Percentiles rank a stretch among this genome's conserved stretches.
Conservation (phyloP, 1,140 invertebrate species). For the Mesaphorura yosii region DNA sequence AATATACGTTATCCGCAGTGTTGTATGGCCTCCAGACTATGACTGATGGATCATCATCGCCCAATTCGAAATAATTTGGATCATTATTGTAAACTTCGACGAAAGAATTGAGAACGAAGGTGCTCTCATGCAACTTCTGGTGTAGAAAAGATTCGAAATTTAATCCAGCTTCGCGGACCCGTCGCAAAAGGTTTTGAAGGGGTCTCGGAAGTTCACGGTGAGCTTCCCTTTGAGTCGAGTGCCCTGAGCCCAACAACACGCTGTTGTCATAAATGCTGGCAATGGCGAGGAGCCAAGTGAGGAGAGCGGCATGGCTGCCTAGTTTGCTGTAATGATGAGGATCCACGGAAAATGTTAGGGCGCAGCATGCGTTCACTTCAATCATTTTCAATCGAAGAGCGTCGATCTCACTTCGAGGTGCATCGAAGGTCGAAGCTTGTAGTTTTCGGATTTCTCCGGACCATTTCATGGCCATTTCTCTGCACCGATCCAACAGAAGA, state of each 20-base stretch:
- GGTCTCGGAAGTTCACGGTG: not conserved
- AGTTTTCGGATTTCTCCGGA: constrained; percentile 6
- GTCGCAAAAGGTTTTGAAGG: constrained; percentile 3
- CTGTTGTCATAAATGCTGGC: constrained; percentile 14
- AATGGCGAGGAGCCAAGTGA: constrained; percentile 1
- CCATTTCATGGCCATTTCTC: constrained; percentile 2
- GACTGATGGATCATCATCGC: not conserved
- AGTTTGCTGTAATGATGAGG: no score
- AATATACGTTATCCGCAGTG: not conserved
- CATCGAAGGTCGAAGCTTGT: constrained; percentile 1
- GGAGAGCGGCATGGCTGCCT: not conserved
- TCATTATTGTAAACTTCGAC: not conserved
- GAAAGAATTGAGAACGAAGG: not conserved
- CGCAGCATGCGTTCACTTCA: constrained; percentile 12
- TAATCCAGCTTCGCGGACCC: constrained; percentile 6
- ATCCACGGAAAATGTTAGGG: constrained; percentile 6
- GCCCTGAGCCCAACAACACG: not conserved
- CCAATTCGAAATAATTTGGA: not conserved
- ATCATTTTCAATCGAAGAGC: constrained; percentile 10
- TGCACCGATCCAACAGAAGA: not conserved
- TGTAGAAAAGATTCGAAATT: not conserved
- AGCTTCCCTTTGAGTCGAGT: not conserved
- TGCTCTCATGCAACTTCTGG: not conserved
- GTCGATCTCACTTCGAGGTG: constrained; percentile 7
- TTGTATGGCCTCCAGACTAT: not conserved